phyloP scores from a whole-genome alignment of 2,113 vertebrate genomes.

The human (Homo sapiens) region DNA sequence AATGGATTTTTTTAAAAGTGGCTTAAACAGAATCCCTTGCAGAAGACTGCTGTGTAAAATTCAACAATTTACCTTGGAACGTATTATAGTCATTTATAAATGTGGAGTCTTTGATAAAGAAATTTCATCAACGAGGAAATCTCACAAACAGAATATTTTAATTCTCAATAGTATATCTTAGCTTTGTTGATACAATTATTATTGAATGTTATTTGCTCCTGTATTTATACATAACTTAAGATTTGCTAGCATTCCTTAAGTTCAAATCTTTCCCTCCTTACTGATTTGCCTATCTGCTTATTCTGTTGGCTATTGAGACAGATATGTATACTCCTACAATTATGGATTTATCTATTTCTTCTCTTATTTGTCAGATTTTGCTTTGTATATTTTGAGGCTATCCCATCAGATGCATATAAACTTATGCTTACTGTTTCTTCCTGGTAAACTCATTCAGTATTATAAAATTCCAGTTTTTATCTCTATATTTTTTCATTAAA shows the following conservation, averaged over 20 bases:
- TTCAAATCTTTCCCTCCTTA: neutral
- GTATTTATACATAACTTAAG: neutral
- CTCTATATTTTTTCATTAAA: neutral
- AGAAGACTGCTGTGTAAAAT: neutral
- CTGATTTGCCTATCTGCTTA: neutral
- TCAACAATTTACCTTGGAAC: neutral
- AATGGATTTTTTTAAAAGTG: neutral
- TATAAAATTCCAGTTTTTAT: neutral
- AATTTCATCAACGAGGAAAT: neutral
- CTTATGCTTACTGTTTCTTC: neutral
- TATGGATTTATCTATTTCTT: neutral
- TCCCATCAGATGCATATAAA: neutral
- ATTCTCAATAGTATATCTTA: neutral
- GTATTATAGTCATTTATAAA: neutral
- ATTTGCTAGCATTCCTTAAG: neutral
- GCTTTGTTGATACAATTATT: neutral
- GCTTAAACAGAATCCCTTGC: neutral
- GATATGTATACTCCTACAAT: no score
- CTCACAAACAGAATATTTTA: neutral
- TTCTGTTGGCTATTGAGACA: neutral
- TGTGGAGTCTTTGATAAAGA: neutral
- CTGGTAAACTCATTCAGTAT: neutral
- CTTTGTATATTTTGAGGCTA: neutral
- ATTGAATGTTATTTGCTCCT: neutral
- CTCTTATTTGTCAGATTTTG: neutral